These are phyloP conservation scores for Eilema depressum DNA, from an alignment of 2,888 invertebrate species.

Conservation along the genomic window DNA sequence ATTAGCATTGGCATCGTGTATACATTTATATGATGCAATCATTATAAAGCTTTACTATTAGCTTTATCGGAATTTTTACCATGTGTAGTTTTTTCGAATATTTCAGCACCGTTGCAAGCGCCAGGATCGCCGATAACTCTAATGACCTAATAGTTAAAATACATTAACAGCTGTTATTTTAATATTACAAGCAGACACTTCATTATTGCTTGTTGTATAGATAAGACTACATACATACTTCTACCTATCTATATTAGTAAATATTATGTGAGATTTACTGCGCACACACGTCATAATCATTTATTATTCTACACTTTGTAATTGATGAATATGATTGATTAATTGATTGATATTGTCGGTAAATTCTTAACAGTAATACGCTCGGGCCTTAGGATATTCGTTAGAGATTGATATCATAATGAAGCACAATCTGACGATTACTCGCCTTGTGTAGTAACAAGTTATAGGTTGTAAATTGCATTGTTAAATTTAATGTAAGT, in stretches of 20 bases:
- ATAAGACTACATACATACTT: not conserved
- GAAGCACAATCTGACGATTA: conserved; percentile 48
- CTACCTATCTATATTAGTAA: not conserved
- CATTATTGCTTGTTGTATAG: not conserved
- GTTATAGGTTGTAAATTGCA: conserved; percentile 10
- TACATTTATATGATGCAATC: no score
- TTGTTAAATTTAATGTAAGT: conserved; percentile 5
- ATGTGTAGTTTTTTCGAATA: no score
- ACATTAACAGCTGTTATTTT: no score
- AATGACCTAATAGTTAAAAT: no score
- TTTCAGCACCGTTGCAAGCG: no score
- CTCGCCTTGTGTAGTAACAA: conserved; percentile 24
- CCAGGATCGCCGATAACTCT: no score
- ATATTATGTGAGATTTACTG: not conserved
- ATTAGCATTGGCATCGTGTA: no score
- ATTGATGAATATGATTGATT: conserved; percentile 3
- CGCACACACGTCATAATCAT: not conserved
- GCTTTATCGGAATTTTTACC: no score
- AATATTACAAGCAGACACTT: not conserved
- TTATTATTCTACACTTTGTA: not conserved
- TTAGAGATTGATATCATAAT: conserved; percentile 58
- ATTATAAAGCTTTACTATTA: no score
- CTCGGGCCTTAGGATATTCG: conserved; percentile 42
- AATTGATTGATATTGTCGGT: not conserved
- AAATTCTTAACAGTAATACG: not conserved